phyloP scores from a whole-genome alignment of 2,888 invertebrate species.

The Hypomecis atomaria region DNA sequence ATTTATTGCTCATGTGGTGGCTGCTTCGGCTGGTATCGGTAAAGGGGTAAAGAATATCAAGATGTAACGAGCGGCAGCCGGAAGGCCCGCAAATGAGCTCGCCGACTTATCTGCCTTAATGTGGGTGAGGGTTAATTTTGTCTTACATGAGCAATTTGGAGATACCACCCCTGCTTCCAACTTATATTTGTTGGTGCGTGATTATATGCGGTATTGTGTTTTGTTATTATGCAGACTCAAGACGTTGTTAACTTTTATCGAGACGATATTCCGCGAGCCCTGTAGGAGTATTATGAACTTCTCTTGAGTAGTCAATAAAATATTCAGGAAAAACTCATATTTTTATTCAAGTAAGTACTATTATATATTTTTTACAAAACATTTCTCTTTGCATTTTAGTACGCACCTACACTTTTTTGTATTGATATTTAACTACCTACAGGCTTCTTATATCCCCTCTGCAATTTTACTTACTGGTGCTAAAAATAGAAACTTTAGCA shows the following conservation, averaged over 20 bases:
- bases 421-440: too few relatives aligned
- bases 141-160: conserved; percentile 83
- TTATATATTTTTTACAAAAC: too few relatives aligned
- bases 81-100: conserved; percentile 85
- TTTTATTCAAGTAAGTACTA: too few relatives aligned
- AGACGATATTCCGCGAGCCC: conserved; percentile 7
- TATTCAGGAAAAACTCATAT: too few relatives aligned
- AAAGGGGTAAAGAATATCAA: conserved; percentile 85
- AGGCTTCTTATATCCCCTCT: too few relatives aligned
- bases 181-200: conserved; percentile 67
- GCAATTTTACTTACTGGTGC: too few relatives aligned
- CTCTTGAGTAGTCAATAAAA: neutral
- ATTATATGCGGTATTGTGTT: conserved; percentile 49
- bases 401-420: too few relatives aligned
- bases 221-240: conserved; percentile 42
- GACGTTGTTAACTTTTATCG: conserved; percentile 31
- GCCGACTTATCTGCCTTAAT: conserved; percentile 83
- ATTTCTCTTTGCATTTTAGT: too few relatives aligned
- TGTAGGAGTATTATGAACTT: conserved; percentile 5
- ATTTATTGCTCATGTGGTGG: conserved; percentile 85
- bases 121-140: conserved; percentile 84
- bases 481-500: too few relatives aligned
- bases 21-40: conserved; percentile 79
- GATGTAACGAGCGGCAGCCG: conserved; percentile 82
- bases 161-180: conserved; percentile 70